Evolutionary conservation across 2,888 invertebrate genomes (phyloP), one percentile per base, ranked within the genome.

Genomic region (Catocala nupta): DNA sequence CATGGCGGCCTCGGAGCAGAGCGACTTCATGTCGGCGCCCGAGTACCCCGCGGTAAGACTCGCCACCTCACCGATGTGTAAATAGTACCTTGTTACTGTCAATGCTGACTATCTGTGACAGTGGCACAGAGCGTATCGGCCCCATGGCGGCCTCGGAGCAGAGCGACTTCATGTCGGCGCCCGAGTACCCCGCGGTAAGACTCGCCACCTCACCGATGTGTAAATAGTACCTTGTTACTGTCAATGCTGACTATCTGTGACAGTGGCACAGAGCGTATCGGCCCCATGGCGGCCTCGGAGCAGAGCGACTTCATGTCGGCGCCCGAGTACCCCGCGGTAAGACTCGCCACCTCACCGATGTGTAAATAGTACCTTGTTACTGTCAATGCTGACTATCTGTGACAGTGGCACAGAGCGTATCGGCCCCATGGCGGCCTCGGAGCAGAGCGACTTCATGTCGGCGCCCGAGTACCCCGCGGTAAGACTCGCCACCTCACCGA

Each of bases 91-190:
- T 95, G 63, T 95, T 94, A 6, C 94, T 94, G 60, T 95, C 92
- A 68, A 97, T 96, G 79, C 93, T 95, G 81, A 95, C 94, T 49
- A 97, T 96, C 69, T 95, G 91, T 47, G 93, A 91, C 13, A 96
- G 91, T 33, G 96, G 96, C 66, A 97, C 96, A 6, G 97, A 96
- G 12, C 99, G 94, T 61, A 99, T 96, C 0, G 99, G 99, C 1
- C 98, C 99, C 95, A 99, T 96, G n/a, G 99, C 98, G 0, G 99
- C 99, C 91, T 99, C 99, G 33, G 97, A 96, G 85, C 99, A 99
- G 1, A 99, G 95, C 75, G 97, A 97, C 71, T 97, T 96, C 96
- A 99, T 97, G 90, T 99, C 99, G 0, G 99, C 98, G 7, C 99
- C 99, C 0, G 99, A 99, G 93, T 98, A 99, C 0, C 99, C 99